Percentiles rank a stretch among this genome's conserved stretches.
Evolutionary conservation across 2,113 vertebrate genomes (phyloP).

Genomic region (Neoarius graeffei): DNA sequence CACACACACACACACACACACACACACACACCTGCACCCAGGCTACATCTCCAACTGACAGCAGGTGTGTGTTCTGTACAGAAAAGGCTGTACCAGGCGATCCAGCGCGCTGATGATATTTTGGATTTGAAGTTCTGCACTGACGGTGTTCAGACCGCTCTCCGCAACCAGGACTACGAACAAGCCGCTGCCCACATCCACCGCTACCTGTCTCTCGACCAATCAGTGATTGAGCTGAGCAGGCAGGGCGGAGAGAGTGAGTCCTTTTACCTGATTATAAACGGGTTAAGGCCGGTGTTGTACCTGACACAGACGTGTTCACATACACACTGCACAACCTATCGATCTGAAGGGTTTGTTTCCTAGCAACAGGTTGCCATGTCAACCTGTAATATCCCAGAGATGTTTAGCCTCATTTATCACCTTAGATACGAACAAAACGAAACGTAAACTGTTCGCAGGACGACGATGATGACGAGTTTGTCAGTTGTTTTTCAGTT

Average conservation of each 20-base stretch:
- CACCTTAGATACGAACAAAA: no score
- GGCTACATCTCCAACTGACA: neutral
- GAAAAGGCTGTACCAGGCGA: constrained; percentile 97
- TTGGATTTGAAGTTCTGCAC: constrained; percentile 98
- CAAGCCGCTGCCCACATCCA: constrained; percentile 97
- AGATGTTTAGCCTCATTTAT: no score
- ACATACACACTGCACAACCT: neutral
- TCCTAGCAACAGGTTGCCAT: neutral
- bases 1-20: neutral
- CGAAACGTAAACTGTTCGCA: no score
- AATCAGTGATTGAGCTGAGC: constrained; percentile 97
- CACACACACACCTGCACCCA: neutral
- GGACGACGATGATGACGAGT: neutral
- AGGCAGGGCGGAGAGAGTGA: constrained; percentile 92
- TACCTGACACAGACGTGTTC: neutral
- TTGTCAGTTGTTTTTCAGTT: neutral
- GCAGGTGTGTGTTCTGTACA: constrained; percentile 56
- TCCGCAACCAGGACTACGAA: constrained; percentile 91
- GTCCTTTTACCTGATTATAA: constrained; percentile 29
- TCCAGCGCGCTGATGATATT: constrained; percentile 96
- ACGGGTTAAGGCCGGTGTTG: neutral
- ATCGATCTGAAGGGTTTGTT: neutral
- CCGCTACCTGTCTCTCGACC: constrained; percentile 93
- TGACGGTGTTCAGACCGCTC: constrained; percentile 92
- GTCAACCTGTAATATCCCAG: no score